These are phyloP conservation scores for Botrylloides violaceus DNA, from an alignment of 23 tunicate species.

Conservation along the genomic window DNA sequence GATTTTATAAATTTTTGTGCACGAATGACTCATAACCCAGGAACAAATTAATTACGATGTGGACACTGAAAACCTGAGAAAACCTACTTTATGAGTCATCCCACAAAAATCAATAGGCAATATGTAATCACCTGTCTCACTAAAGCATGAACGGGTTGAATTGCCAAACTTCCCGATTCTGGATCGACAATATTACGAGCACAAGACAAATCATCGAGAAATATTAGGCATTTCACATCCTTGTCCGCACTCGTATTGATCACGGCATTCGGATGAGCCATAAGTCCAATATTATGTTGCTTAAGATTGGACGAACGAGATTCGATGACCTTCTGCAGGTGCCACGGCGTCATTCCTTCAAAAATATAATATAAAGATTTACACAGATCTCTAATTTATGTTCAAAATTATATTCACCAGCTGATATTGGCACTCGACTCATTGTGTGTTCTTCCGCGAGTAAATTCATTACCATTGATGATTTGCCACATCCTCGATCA, in stretches of 20 bases:
- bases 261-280: conserved; percentile 90
- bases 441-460: conserved; percentile 30
- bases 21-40: too few relatives aligned
- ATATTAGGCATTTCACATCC: conserved; percentile 22
- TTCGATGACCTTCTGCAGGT: conserved; percentile 66
- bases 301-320: conserved; percentile 43
- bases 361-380: not conserved
- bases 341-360: conserved; percentile 51
- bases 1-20: too few relatives aligned
- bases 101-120: too few relatives aligned
- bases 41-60: too few relatives aligned
- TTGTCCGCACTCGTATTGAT: conserved; percentile 43
- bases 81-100: too few relatives aligned
- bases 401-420: conserved; percentile 26
- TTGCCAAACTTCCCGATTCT: not conserved
- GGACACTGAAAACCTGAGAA: too few relatives aligned
- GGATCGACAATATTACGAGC: not conserved
- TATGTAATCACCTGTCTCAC: conserved; percentile 92
- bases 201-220: conserved; percentile 76
- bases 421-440: conserved; percentile 45
- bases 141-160: conserved; percentile 53
- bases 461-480: conserved; percentile 44
- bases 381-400: not conserved
- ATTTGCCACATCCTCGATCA: conserved; percentile 77
- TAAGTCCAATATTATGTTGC: conserved; percentile 81